Base-by-base conservation (phyloP, 1,140 invertebrate species). In the Sarcophaga peregrina region DNA sequence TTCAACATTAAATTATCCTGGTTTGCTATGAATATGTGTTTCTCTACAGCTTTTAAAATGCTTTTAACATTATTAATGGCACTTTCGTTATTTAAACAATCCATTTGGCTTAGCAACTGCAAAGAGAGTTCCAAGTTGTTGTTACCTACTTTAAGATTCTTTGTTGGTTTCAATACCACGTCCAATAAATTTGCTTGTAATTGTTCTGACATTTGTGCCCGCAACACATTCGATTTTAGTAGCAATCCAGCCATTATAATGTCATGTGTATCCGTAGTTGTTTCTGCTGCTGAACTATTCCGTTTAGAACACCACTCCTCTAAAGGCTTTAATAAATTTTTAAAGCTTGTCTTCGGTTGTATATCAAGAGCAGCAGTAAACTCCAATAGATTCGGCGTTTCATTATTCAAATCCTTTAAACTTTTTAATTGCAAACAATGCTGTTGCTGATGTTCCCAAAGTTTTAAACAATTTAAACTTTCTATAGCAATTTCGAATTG, bases 381-480 rank as follows among this genome's bases (percentile, higher is more conserved):
- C 25, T 37, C 25, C 4, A 37, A 37, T 37, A 37, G 25, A 37
- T 37, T 37, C 25, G 1, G 25, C 1, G 25, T 37, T 37, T 37
- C 25, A 37, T 37, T 3, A 52, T 52, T 13, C 5, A 10, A 10
- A 52, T 52, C 50, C 5, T 52, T 52, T 10, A 13, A 52, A 52
- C 13, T 52, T 52, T 52, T 9, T 52, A 52, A 9, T 52, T 52
- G 50, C 8, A 52, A 10, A 13, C 5, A 10, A 10, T 68, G 62
- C 9, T 20, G 62, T 68, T 68, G 62, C 17, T 68, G n/a, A 25
- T 78, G 75, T 50, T 78, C 75, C 75, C 47, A 78, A 20, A 78
- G 7, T 10, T 78, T 50, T 5, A 78, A n/a, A 52, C 47, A 50
- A 78, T 50, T 78, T 78, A 78, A 78, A 50, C 9, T 52, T 52